A percentile compares a stretch with the other conserved stretches of the same genome.
phyloP scores from a whole-genome alignment of 2,113 vertebrate species.

The Gallinago undulata region DNA sequence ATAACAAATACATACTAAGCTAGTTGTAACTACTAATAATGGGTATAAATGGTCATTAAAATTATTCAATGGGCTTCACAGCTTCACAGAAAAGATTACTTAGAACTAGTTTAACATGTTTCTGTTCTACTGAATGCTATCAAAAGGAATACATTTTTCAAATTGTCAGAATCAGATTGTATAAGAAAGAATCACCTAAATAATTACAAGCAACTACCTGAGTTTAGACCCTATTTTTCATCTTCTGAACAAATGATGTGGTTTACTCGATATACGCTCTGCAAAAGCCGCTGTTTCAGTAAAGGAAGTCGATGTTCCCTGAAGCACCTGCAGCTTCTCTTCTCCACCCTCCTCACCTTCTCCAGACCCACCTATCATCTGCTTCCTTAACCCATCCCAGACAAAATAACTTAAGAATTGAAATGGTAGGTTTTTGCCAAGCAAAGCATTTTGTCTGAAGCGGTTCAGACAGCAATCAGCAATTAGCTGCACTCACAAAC shows the following conservation, averaged over 20 bases:
- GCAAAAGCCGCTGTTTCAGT: neutral
- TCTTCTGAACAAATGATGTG: neutral
- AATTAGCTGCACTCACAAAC: neutral
- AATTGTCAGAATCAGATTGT: neutral
- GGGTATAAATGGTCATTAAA: neutral
- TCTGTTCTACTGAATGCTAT: neutral
- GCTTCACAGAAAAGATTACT: neutral
- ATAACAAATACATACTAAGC: neutral
- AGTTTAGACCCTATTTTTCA: neutral
- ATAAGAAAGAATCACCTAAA: neutral
- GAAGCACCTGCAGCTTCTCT: neutral
- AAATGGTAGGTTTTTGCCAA: neutral
- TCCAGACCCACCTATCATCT: neutral
- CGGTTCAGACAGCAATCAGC: neutral
- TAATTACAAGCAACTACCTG: neutral
- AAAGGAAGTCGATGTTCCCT: neutral
- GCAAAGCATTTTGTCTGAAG: neutral
- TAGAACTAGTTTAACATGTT: neutral
- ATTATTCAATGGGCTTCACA: neutral
- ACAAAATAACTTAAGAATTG: neutral
- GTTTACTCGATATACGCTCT: neutral
- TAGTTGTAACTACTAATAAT: neutral
- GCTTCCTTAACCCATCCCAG: neutral
- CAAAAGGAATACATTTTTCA: neutral
- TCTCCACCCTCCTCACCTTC: neutral